Base-by-base conservation (phyloP, 2,888 invertebrate genomes). In the Epirrita christyi region DNA sequence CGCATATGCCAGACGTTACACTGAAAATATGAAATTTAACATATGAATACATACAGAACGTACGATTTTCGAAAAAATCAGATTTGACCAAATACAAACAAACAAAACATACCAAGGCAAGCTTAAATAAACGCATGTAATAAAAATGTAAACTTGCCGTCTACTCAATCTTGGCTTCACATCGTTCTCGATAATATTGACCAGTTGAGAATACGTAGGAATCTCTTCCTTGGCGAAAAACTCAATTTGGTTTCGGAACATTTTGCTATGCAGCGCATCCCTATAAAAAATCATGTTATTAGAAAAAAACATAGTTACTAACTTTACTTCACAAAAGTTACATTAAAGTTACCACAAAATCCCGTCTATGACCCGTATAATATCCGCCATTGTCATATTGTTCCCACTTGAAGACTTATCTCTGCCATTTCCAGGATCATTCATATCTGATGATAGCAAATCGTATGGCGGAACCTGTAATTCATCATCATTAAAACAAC, bases 1-100 rank as follows among this genome's bases (percentile, higher is more conserved):
- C 91, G 60, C 92, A 92, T 66, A 92, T 89, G 0, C 91, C 92
- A 1, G 92, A 88, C 0, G 90, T 90, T 0, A 92, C 85, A 48
- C 92, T 92, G 76, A 48, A 82, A 85, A 38, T 0, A 38, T 8
- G 7, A 5, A 38, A 14, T 8, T 10, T 36, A n/a, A 11, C 2
- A 11, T 11, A 36, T n/a, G n/a, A n/a, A n/a, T n/a, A n/a, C n/a
- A n/a, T n/a, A n/a, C n/a, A n/a, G n/a, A n/a, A n/a, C n/a, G n/a
- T n/a, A n/a, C n/a, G n/a, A n/a, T n/a, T n/a, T n/a, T n/a, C n/a
- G n/a, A n/a, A n/a, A n/a, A n/a, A n/a, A n/a, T n/a, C n/a, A n/a
- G 36, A n/a, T 36, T 36, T 8, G 32, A 8, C 32, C 32, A 32
- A 36, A 45, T 45, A 47, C 21, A 6, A 47, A 14, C 21, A 36